phyloP scores from a whole-genome alignment of 2,113 vertebrate genomes.

The Clarias gariepinus region DNA sequence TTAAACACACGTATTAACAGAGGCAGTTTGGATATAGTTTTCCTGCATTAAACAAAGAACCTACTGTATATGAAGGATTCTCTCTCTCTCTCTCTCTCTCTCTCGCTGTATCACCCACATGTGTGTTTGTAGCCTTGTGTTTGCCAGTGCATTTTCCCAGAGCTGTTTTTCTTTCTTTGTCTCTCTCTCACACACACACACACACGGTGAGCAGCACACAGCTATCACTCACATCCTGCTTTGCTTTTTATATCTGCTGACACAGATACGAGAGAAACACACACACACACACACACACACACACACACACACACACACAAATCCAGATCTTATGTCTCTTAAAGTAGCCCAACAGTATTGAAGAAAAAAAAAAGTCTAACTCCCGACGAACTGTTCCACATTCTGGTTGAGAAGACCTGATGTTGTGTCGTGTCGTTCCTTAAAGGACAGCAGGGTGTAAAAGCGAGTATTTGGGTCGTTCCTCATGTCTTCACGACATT shows the following conservation, averaged over 20 bases:
- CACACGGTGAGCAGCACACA: neutral
- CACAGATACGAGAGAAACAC: neutral
- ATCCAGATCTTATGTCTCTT: neutral
- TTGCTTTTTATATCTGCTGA: conserved; percentile 10
- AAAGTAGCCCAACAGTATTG: neutral
- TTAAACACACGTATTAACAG: neutral
- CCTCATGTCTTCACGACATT: neutral
- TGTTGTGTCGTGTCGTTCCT: neutral
- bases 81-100: neutral
- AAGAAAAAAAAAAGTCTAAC: too few relatives aligned
- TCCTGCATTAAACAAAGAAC: conserved; percentile 7
- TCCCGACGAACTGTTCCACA: neutral
- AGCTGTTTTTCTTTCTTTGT: neutral
- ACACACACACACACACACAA: neutral
- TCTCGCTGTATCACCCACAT: neutral
- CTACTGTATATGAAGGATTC: neutral
- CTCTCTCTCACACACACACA: neutral
- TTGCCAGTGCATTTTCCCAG: neutral
- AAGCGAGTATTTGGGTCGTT: neutral
- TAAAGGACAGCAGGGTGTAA: neutral
- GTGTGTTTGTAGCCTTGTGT: neutral
- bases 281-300: neutral
- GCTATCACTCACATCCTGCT: conserved; percentile 12
- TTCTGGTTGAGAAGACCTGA: neutral
- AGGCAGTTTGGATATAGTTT: neutral